Evolutionary conservation across 2,888 invertebrate genomes (phyloP).

Genomic region (Brachyptera putata): DNA sequence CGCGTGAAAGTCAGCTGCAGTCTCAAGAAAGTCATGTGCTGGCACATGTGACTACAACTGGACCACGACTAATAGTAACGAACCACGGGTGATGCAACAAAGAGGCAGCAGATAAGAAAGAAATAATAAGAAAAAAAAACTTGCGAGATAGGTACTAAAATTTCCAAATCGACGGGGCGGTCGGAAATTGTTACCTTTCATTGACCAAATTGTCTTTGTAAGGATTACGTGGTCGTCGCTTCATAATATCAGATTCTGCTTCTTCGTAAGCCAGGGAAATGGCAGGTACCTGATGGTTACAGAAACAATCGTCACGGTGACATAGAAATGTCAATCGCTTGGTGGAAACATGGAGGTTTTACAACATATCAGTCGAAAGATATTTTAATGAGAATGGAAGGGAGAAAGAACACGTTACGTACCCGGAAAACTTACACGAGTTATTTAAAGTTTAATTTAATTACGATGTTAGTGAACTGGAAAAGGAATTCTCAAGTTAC

Average conservation of each 20-base stretch:
- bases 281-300: slow-evolving; percentile 67
- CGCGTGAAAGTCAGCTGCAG: slow-evolving; percentile 9
- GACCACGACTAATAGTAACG: slow-evolving; percentile 3
- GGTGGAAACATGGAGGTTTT: too few relatives aligned
- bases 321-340: too few relatives aligned
- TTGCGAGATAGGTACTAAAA: slow-evolving; percentile 18
- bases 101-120: slow-evolving; percentile 18
- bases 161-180: slow-evolving; percentile 6
- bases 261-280: slow-evolving; percentile 89
- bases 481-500: too few relatives aligned
- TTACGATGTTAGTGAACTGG: too few relatives aligned
- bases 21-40: background rate
- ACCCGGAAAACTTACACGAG: too few relatives aligned
- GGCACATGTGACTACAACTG: slow-evolving; percentile 16
- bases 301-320: slow-evolving; percentile 19
- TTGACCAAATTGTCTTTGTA: slow-evolving; percentile 89
- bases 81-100: slow-evolving; percentile 20
- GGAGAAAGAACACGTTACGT: too few relatives aligned
- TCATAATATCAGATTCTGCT: slow-evolving; percentile 92
- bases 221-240: slow-evolving; percentile 84
- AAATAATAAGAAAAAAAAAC: slow-evolving; percentile 13
- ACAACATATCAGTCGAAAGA: background rate
- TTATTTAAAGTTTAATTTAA: too few relatives aligned
- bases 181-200: slow-evolving; percentile 63
- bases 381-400: background rate